Evolutionary conservation across 2,113 vertebrate species (phyloP).

Genomic region (Trematomus loennbergii): DNA sequence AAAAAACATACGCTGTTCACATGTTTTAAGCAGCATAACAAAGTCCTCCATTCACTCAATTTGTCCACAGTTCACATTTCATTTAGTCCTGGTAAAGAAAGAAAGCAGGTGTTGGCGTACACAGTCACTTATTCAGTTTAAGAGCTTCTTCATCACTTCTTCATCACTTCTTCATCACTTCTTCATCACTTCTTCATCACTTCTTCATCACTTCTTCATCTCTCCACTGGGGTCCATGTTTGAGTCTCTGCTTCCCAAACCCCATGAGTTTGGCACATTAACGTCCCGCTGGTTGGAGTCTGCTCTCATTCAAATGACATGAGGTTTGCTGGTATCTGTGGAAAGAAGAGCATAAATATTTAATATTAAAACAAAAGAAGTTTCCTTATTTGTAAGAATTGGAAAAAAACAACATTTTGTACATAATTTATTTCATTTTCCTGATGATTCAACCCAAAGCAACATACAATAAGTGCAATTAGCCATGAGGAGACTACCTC

Average conservation of each 20-base stretch:
- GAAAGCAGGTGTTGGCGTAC: constrained; percentile 10
- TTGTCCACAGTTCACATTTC: constrained; percentile 1
- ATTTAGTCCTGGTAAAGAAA: constrained; percentile 18
- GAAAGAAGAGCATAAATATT: constrained; percentile 63
- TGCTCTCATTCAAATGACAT: constrained; percentile 93
- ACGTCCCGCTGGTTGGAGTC: constrained; percentile 56
- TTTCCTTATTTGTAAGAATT: neutral
- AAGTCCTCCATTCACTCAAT: neutral
- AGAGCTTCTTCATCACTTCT: constrained; percentile 15
- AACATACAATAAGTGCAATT: too few species aligned
- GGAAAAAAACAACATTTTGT: neutral
- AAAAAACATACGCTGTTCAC: constrained; percentile 45
- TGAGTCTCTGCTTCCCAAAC: constrained; percentile 29
- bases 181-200: neutral
- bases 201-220: too few species aligned
- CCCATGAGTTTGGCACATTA: constrained; percentile 84
- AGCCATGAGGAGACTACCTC: too few species aligned
- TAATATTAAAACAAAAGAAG: neutral
- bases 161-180: neutral
- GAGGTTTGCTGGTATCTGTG: constrained; percentile 93
- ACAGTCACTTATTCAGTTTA: constrained; percentile 18
- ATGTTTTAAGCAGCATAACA: constrained; percentile 55
- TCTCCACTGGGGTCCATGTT: neutral
- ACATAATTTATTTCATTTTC: too few species aligned
- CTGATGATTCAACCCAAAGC: too few species aligned